Conservation (phyloP, 2,113 vertebrate genomes). For the Heteronetta atricapilla region DNA sequence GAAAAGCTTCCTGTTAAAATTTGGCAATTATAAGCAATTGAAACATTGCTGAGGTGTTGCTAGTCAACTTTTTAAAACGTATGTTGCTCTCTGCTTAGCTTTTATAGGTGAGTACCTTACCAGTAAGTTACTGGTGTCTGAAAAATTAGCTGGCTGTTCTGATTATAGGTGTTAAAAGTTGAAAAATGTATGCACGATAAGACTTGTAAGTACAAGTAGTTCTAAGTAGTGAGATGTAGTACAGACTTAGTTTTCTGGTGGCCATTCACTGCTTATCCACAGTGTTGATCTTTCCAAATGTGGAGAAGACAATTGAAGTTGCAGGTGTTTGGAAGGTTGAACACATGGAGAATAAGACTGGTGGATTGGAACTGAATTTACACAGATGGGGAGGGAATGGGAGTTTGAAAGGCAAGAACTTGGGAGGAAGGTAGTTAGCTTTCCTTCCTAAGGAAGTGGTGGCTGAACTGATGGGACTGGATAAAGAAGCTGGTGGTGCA, state of each 20-base stretch:
- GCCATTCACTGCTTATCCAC: background rate
- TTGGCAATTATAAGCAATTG: background rate
- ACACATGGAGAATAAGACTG: background rate
- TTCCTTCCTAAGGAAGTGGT: background rate
- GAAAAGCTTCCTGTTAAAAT: background rate
- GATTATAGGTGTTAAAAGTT: background rate
- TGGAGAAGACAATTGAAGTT: background rate
- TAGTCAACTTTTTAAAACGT: background rate
- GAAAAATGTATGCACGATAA: background rate
- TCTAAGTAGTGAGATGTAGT: background rate
- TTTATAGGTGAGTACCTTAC: background rate
- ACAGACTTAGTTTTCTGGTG: background rate
- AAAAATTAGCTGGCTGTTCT: background rate
- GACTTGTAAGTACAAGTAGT: background rate
- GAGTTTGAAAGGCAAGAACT: background rate
- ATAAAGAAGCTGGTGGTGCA: background rate
- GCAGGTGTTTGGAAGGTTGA: background rate
- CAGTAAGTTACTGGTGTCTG: background rate
- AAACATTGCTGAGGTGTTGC: background rate
- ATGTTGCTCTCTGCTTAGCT: background rate
- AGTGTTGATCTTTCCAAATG: background rate
- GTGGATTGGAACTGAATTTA: background rate
- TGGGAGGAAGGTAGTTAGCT: background rate
- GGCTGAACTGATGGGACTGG: background rate
- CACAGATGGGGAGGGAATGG: fast-evolving